Conservation (phyloP, 1,140 invertebrate genomes). For the Drosophila eugracilis region DNA sequence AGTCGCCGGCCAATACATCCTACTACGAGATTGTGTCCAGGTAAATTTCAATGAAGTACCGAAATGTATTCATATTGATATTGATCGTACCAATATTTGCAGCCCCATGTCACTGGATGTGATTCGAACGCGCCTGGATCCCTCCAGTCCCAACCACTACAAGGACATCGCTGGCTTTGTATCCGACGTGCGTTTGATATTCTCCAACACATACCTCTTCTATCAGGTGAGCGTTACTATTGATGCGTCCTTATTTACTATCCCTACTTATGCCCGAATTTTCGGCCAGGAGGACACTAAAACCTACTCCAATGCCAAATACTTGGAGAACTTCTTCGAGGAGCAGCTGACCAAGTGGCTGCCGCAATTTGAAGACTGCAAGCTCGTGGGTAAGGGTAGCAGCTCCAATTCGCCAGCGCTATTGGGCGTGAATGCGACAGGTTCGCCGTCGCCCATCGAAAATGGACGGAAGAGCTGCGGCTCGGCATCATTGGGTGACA, state of each 20-base stretch:
- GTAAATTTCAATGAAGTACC: constrained; percentile 48
- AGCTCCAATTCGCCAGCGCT: constrained; percentile 57
- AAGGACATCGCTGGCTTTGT: constrained; percentile 91
- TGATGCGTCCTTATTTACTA: not conserved
- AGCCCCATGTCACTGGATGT: constrained; percentile 94
- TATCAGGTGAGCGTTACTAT: constrained; percentile 89
- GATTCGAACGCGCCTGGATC: constrained; percentile 91
- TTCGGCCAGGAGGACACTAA: constrained; percentile 90
- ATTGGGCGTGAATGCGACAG: constrained; percentile 38
- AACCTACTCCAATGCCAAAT: constrained; percentile 93
- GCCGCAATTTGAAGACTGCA: constrained; percentile 88
- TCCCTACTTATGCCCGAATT: constrained; percentile 41
- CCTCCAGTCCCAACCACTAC: constrained; percentile 90
- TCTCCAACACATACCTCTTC: constrained; percentile 93
- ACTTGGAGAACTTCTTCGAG: constrained; percentile 94
- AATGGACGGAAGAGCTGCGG: constrained; percentile 77
- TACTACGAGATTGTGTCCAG: constrained; percentile 84
- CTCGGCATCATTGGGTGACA: constrained; percentile 69
- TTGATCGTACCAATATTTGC: constrained; percentile 85
- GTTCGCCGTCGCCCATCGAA: constrained; percentile 64
- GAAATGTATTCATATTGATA: not conserved
- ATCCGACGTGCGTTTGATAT: constrained; percentile 93
- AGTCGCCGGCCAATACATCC: constrained; percentile 88
- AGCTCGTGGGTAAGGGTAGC: constrained; percentile 31
- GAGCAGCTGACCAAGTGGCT: constrained; percentile 92